Conservation (phyloP, 2,888 invertebrate genomes). For the Helicoverpa assulta region DNA sequence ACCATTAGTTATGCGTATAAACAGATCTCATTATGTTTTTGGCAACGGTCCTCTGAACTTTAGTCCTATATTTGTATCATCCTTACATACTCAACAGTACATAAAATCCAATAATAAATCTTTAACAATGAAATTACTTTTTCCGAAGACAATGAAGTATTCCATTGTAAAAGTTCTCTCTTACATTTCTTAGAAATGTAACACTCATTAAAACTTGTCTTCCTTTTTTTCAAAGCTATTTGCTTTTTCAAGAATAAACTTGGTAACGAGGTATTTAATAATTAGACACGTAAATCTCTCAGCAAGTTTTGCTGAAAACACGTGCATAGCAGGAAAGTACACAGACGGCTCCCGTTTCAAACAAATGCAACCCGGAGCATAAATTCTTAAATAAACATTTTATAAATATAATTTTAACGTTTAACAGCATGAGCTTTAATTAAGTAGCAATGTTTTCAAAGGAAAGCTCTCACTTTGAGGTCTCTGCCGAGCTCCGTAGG, state of each 20-base stretch:
- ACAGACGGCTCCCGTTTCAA: slow-evolving; percentile 44
- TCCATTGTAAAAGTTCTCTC: slow-evolving; percentile 38
- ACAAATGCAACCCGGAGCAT: slow-evolving; percentile 49
- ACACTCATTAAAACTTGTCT: slow-evolving; percentile 51
- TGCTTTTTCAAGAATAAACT: slow-evolving; percentile 41
- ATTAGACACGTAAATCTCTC: slow-evolving; percentile 51
- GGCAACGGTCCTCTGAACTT: slow-evolving; percentile 42
- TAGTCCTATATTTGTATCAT: slow-evolving; percentile 24
- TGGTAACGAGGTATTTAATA: slow-evolving; percentile 47
- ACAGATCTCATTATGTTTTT: slow-evolving; percentile 54
- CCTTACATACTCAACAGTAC: slow-evolving; percentile 19
- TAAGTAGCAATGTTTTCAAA: slow-evolving; percentile 83
- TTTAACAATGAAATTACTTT: slow-evolving; percentile 37
- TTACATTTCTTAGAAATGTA: slow-evolving; percentile 46
- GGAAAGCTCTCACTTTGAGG: slow-evolving; percentile 83
- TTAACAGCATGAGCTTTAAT: slow-evolving; percentile 72
- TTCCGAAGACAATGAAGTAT: slow-evolving; percentile 47
- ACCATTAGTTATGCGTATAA: slow-evolving; percentile 54
- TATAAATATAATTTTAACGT: slow-evolving; percentile 60
- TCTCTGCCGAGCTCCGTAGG: slow-evolving; percentile 72
- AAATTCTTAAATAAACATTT: slow-evolving; percentile 66
- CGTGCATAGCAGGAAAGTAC: slow-evolving; percentile 35
- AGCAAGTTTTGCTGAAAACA: slow-evolving; percentile 45
- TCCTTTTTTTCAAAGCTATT: slow-evolving; percentile 45
- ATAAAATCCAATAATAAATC: slow-evolving; percentile 43